Base-by-base conservation (phyloP, 2,113 vertebrate species). In the Rhynchomys soricoides region DNA sequence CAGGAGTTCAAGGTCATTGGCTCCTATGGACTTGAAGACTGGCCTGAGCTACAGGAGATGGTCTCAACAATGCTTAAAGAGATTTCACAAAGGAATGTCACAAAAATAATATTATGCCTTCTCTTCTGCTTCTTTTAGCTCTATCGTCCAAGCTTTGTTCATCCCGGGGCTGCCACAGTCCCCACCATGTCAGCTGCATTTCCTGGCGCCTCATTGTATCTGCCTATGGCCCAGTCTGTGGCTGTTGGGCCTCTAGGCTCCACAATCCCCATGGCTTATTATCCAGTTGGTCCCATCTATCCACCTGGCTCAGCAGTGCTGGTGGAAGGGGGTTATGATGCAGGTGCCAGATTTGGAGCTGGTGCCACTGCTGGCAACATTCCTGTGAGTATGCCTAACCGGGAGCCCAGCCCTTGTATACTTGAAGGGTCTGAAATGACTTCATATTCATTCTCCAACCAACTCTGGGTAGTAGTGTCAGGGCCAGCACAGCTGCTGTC, bases 111-210 rank as follows among this genome's bases (percentile, higher is more conserved):
- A 11, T 9, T 0, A 0, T 0, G 5, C 40, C 45, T 48, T 94
- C 17, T 95, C n/a, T 96, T 75, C 94, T 96, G 73, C 50, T 95
- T 43, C 79, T 95, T 87, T 19, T 98, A 99, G 99, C 99, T 99
- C 97, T 99, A 99, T 98, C 99, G 99, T 88, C 99, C 99, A 95
- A 99, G 99, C 98, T 99, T 99, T 90, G 99, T 99, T 98, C 99
- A 99, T 91, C 99, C 99, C 91, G 98, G 99, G 77, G 98, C 99
- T 97, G 99, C 99, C 93, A 99, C 99, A 62, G 96, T 99, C 68
- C 98, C 99, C 45, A 98, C 99, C 43, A 99, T 99, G 99, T 99
- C 99, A 68, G 99, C 99, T 37, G 98, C 98, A 13, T 99, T 99
- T 96, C 99, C 99, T 37, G 99, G 99, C 66, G 90, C 99, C 87